Percentiles rank a stretch among this genome's conserved stretches.
These are phyloP conservation scores for Plecotus auritus DNA, from an alignment of 2,113 vertebrate species.

Conservation along the genomic window DNA sequence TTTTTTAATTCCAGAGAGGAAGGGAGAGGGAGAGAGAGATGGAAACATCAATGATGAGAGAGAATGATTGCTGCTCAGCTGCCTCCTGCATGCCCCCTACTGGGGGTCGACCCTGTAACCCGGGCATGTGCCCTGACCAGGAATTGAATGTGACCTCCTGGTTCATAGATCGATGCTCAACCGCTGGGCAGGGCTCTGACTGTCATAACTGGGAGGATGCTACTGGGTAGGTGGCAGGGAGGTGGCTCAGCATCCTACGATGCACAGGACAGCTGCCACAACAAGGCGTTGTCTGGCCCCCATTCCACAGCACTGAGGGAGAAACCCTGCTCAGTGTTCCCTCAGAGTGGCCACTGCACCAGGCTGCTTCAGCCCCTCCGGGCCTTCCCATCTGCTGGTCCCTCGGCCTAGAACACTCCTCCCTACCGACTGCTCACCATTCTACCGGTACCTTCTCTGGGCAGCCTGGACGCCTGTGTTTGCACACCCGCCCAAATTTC, in stretches of 20 bases:
- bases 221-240: not conserved
- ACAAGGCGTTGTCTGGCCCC: not conserved
- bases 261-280: not conserved
- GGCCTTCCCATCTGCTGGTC: not conserved
- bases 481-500: not conserved
- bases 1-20: too few species aligned
- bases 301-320: accelerated
- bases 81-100: too few species aligned
- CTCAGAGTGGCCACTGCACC: not conserved
- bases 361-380: not conserved
- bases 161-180: too few species aligned
- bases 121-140: too few species aligned
- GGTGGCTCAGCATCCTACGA: not conserved
- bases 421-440: not conserved
- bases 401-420: not conserved
- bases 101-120: too few species aligned
- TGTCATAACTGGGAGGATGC: not conserved
- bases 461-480: not conserved
- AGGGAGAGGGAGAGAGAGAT: too few species aligned
- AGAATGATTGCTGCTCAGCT: too few species aligned
- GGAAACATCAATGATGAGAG: too few species aligned
- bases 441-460: accelerated
- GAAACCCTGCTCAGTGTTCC: not conserved
- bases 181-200: too few species aligned
- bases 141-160: too few species aligned